phyloP scores from a whole-genome alignment of 2,797 vertebrate species.

The Antrozous pallidus region DNA sequence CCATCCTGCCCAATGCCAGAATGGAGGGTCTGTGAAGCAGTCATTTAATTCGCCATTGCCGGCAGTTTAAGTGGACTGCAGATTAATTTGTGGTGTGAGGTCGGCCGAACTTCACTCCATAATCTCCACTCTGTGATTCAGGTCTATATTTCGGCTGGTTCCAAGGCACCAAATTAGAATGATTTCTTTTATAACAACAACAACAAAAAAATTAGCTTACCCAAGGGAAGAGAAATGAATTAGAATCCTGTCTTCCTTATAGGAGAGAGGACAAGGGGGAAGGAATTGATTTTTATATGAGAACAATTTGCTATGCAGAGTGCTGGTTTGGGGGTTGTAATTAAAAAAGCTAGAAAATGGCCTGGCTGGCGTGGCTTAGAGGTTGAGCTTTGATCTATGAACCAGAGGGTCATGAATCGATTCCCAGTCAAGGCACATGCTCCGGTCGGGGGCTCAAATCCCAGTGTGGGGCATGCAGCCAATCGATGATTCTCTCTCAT shows the following conservation, averaged over 20 bases:
- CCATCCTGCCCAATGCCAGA: background rate
- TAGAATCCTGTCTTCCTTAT: background rate
- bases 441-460: too few relatives aligned
- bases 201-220: background rate
- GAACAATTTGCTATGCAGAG: background rate
- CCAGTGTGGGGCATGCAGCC: too few relatives aligned
- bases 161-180: background rate
- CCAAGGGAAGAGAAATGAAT: background rate
- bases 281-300: background rate
- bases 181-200: background rate
- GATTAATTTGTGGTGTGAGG: background rate
- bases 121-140: background rate
- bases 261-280: background rate
- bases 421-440: too few relatives aligned
- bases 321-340: background rate
- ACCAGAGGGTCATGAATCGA: too few relatives aligned
- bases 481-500: too few relatives aligned
- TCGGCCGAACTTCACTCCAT: background rate
- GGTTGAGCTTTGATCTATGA: too few relatives aligned
- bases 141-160: background rate
- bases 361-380: too few relatives aligned
- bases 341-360: background rate
- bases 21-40: background rate
- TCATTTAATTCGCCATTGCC: background rate
- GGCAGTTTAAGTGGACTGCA: background rate